Conservation (phyloP, 2,797 vertebrate genomes). For the Argentina silus region DNA sequence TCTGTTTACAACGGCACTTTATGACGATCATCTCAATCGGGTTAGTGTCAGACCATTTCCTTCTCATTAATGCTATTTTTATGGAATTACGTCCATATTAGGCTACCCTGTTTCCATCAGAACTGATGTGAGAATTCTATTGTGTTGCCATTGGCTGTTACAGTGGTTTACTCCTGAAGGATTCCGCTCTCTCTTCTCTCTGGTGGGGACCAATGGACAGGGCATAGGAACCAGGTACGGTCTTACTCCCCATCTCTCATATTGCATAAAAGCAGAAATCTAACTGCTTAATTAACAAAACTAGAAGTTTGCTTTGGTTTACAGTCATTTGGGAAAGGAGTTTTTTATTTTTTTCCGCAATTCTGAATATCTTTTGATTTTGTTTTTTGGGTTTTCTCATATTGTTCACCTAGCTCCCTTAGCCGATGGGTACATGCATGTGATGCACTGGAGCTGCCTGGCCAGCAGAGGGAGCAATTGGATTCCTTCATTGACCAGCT, state of each 20-base stretch:
- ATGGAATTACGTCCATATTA: neutral
- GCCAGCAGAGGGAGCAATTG: conserved; percentile 89
- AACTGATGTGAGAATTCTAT: neutral
- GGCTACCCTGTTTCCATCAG: too few species aligned
- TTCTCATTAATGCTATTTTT: neutral
- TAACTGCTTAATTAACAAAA: too few species aligned
- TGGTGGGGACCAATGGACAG: conserved; percentile 97
- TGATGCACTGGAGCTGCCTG: conserved; percentile 87
- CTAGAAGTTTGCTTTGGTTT: too few species aligned
- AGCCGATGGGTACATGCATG: conserved; percentile 98
- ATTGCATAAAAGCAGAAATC: neutral
- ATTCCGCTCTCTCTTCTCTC: conserved; percentile 92
- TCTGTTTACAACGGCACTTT: conserved; percentile 88
- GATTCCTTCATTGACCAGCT: conserved; percentile 95
- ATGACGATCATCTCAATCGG: conserved; percentile 87
- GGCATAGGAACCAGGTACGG: conserved; percentile 97
- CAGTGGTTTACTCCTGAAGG: conserved; percentile 98
- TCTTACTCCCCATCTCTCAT: neutral
- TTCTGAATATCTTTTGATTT: neutral
- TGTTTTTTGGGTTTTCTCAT: conserved; percentile 2
- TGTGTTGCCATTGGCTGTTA: conserved; percentile 18
- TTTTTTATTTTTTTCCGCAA: neutral
- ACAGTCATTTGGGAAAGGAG: too few species aligned
- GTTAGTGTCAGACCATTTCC: conserved; percentile 73
- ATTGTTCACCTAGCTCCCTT: conserved; percentile 80